A percentile compares a stretch with the other conserved stretches of the same genome.
phyloP scores from a whole-genome alignment of 2,797 vertebrate species.

The Amniataba percoides region DNA sequence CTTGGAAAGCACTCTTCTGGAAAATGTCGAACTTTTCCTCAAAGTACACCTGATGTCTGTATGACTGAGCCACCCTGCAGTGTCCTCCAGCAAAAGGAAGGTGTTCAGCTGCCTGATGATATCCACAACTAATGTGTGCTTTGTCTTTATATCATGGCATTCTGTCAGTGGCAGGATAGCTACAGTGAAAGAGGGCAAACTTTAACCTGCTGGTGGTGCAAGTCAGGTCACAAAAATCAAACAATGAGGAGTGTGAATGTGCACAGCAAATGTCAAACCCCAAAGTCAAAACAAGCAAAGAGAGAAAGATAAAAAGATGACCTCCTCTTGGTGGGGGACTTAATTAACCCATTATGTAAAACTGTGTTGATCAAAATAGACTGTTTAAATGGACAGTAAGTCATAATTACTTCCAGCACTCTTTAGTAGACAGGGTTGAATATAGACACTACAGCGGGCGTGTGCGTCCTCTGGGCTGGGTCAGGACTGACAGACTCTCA shows the following conservation, averaged over 20 bases:
- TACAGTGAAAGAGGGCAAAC: neutral
- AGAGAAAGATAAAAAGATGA: neutral
- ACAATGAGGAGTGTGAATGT: neutral
- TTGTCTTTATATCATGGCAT: neutral
- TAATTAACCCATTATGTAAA: neutral
- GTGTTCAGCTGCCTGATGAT: too few species aligned
- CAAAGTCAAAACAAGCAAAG: neutral
- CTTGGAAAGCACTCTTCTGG: too few species aligned
- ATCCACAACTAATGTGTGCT: neutral
- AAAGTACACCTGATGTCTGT: too few species aligned
- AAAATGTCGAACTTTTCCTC: too few species aligned
- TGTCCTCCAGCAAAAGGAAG: too few species aligned
- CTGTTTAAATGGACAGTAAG: neutral
- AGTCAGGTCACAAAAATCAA: neutral
- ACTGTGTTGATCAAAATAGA: neutral
- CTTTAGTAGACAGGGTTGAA: neutral
- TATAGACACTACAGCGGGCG: neutral
- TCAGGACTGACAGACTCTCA: constrained; percentile 40
- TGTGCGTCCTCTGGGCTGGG: constrained; percentile 10
- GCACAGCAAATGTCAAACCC: neutral
- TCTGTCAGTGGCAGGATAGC: neutral
- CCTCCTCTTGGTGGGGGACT: neutral
- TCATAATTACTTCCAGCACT: constrained; percentile 1
- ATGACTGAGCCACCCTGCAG: neutral
- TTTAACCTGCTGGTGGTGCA: neutral